phyloP scores from a whole-genome alignment of 2,797 vertebrate genomes.

The Holocentrus rufus region DNA sequence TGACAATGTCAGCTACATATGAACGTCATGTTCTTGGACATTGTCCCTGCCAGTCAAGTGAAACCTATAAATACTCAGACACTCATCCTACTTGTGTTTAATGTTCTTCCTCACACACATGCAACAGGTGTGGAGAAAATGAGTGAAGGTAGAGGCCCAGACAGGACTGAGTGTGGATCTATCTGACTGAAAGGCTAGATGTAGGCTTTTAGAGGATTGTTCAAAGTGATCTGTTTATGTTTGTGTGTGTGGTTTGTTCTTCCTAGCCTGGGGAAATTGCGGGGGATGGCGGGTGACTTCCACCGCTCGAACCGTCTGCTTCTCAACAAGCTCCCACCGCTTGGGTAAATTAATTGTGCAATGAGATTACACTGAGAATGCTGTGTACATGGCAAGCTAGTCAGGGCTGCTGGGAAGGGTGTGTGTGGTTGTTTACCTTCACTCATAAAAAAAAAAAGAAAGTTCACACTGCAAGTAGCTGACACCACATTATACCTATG shows the following conservation, averaged over 20 bases:
- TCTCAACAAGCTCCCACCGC: slow-evolving; percentile 21
- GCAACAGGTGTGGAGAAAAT: slow-evolving; percentile 13
- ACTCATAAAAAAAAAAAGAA: background rate
- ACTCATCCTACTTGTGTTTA: background rate
- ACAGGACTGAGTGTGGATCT: background rate
- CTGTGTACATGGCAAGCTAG: slow-evolving; percentile 14
- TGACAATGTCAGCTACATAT: slow-evolving; percentile 16
- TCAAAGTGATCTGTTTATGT: slow-evolving; percentile 30
- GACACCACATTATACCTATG: background rate
- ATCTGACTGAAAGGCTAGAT: background rate
- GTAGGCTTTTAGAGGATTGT: slow-evolving; percentile 1
- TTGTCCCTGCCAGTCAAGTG: background rate
- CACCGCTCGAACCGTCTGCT: slow-evolving; percentile 29
- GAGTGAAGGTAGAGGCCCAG: background rate
- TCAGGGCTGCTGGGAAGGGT: background rate
- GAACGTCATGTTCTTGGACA: background rate
- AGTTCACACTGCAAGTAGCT: background rate
- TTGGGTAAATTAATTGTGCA: slow-evolving; percentile 38
- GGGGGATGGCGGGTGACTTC: slow-evolving; percentile 24
- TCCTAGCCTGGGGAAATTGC: slow-evolving; percentile 21
- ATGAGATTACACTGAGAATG: slow-evolving; percentile 23
- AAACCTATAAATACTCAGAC: slow-evolving; percentile 17
- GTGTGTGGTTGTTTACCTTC: slow-evolving; percentile 1
- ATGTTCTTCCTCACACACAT: background rate
- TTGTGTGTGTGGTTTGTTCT: slow-evolving; percentile 34